Evolutionary conservation across 2,888 invertebrate genomes (phyloP), one percentile per base, ranked within the genome.

Genomic region (Gari tellinella): DNA sequence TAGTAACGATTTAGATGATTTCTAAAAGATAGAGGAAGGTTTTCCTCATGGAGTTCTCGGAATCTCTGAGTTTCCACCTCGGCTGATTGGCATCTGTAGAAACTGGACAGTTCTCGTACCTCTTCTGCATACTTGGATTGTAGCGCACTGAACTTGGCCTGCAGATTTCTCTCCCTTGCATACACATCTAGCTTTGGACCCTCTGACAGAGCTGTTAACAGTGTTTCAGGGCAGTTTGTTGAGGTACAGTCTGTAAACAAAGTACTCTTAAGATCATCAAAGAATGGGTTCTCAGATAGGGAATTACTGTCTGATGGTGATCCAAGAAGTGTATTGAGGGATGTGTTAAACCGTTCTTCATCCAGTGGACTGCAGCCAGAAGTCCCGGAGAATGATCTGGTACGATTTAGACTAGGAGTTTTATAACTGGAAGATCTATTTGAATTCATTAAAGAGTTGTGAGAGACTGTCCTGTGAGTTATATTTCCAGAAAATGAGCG

Each of bases 1-100:
- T 81, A 85, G 62, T 80, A 76, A 60, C 55, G 65, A 66, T 85
- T 83, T 15, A 85, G 70, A 62, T 70, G 74, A 48, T 73, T 72
- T 17, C 65, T 55, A 43, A 81, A 79, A 3, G 73, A 72, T 8
- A 38, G 31, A 14, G 72, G 69, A n/a, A 72, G 40, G 40, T 64
- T 60, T 17, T 62, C 74, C 14, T 66, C 65, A 37, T 80, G 77
- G 53, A 85, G 72, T 66, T 69, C 70, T 49, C 68, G 62, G 53
- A 78, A 74, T 49, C 81, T 55, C 43, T 82, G 80, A 0, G 77
- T 77, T 61, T 85, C 81, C n/a, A 82, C 64, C 25, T 74, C 55
- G 1, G 83, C 77, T 8, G 81, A 80, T 46, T 83, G 84, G 52
- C 72, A 72, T 15, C 65, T 69, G 55, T 78, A 81, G 51, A 82